Base-by-base conservation (phyloP, 2,888 invertebrate genomes). In the Cephus spinipes region DNA sequence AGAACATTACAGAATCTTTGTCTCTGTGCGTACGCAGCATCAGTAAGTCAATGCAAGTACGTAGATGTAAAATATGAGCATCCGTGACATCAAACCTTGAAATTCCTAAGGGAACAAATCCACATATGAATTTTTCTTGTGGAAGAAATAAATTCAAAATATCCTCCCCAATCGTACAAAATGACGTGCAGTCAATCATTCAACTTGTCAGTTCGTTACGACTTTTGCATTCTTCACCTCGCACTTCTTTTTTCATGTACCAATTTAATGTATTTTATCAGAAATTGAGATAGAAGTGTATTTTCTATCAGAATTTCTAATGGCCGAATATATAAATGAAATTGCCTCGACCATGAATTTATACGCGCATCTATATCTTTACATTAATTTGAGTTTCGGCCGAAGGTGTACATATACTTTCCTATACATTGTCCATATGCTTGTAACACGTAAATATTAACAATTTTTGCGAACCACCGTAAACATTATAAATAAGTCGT, bases 391-490 rank as follows among this genome's bases (percentile, higher is more conserved):
- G 74, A 74, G 75, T 74, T 74, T 34, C 40, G 35, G 75, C 75
- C 77, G 40, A 75, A 77, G 71, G 23, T 55, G 55, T 55, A 77
- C 71, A 75, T 77, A 77, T 77, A 74, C 69, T 71, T 71, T 71
- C 31, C 71, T 71, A 31, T 23, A 12, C 71, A 95, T 95, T 85
- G 94, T 94, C 23, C 94, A 0, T 94, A 12, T 71, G 33, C 32
- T 31, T 71, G 11, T 71, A 33, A 71, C 23, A 4, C 32, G 23
- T 71, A 31, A 33, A 12, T 30, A 32, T 31, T 31, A n/a, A 33
- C 6, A 31, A 71, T 12, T 12, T 71, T 11, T 71, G 31, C 31
- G 55, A 55, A 55, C 55, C 55, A 55, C 23, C 55, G 23, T 9
- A 55, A 55, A 55, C 55, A 23, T 55, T 55, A 55, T 23, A 23